Evolutionary conservation across 1,140 invertebrate species (phyloP), one percentile per base, ranked within the genome.

Genomic region (Drosophila bocqueti): DNA sequence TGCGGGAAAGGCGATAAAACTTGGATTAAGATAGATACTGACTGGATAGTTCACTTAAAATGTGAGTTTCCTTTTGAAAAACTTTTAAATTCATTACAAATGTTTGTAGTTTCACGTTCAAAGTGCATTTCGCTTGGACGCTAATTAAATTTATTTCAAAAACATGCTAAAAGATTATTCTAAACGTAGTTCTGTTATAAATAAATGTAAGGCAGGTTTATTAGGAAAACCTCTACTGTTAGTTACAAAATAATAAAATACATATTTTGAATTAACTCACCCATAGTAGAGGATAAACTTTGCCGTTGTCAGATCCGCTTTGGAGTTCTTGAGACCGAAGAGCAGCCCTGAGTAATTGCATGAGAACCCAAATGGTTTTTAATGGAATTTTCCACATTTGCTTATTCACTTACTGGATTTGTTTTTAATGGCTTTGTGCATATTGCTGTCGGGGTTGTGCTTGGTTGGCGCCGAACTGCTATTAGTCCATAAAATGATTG

Each of bases 391-490:
- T 60, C 43, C 21, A 42, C 36, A 71, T 66, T 47, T 16, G 16
- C n/a, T 7, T 9, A 47, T 21, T 61, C 31, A 80, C 86, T 91
- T 78, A 91, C 86, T 80, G 34, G 87, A 81, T 78, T 91, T 91
- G 57, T 91, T 91, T 81, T 91, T 91, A 49, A 91, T 69, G 42
- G 83, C 86, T 61, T 91, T 91, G 74, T 91, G 86, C 86, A 91
- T 91, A 61, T 73, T 82, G n/a, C 16, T 36, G 29, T 2, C 24
- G 21, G n/a, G 62, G n/a, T 24, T 40, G 47, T 40, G 47, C 7
- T 40, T 62, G 43, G 31, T n/a, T 45, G 34, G 36, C 18, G 49
- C 40, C 40, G 49, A 57, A 40, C 43, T 55, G 61, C 34, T 73
- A 61, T 36, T 78, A 78, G 54, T 68, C 63, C 74, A 77, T 61